Percentiles rank a stretch among this genome's conserved stretches.
phyloP scores from a whole-genome alignment of 2,113 vertebrate species.

The Nibea albiflora region DNA sequence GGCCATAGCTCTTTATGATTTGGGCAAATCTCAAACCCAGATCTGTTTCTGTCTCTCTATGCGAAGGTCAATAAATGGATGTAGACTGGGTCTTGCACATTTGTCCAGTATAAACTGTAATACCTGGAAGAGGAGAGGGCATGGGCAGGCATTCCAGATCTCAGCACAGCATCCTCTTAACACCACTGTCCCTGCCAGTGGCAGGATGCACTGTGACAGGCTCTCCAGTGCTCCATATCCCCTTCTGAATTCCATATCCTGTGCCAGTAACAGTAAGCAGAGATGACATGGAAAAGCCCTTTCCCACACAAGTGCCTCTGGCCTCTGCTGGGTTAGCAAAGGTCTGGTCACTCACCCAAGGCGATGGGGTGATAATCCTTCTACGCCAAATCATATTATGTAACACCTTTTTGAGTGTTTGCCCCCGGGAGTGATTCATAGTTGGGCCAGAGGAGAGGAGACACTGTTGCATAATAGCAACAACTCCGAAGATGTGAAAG shows the following conservation, averaged over 20 bases:
- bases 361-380: constrained; percentile 62
- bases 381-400: constrained; percentile 70
- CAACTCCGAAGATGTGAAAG: constrained; percentile 29
- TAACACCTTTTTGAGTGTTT: constrained; percentile 69
- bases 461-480: constrained; percentile 61
- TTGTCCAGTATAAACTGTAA: neutral
- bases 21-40: too few relatives aligned
- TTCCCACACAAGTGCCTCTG: constrained; percentile 32
- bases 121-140: neutral
- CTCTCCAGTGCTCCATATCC: constrained; percentile 13
- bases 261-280: constrained; percentile 36
- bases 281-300: constrained; percentile 61
- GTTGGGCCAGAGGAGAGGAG: constrained; percentile 41
- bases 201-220: constrained; percentile 9
- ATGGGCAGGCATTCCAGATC: neutral
- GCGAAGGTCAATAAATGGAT: too few relatives aligned
- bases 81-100: neutral
- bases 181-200: neutral
- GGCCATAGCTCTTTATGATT: too few relatives aligned
- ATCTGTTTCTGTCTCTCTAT: neutral
- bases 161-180: constrained; percentile 10
- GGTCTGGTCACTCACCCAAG: constrained; percentile 51
- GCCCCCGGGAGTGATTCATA: constrained; percentile 52
- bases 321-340: constrained; percentile 31
- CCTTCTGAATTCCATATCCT: constrained; percentile 27